Percentiles rank a stretch among this genome's conserved stretches.
Conservation (phyloP, 2,888 invertebrate species). For the Megalurothrips usitatus region DNA sequence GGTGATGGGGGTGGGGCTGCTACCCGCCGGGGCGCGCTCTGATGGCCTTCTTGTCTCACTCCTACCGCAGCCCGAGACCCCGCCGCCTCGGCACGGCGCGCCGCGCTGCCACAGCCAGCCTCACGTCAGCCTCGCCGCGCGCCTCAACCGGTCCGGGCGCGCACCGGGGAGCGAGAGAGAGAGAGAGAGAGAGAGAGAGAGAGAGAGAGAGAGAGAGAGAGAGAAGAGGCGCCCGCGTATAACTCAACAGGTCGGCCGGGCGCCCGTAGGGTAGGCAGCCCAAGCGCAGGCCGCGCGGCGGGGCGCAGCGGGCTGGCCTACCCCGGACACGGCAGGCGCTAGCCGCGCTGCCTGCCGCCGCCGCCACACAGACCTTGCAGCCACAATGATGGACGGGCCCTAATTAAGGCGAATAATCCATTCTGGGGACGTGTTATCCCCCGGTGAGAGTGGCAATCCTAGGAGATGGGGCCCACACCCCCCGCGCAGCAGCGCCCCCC, state of each 20-base stretch:
- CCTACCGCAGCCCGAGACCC: constrained; percentile 37
- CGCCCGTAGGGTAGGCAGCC: not conserved
- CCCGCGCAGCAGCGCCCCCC: too few relatives aligned
- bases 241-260: too few relatives aligned
- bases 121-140: too few relatives aligned
- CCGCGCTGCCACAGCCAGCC: too few relatives aligned
- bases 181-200: too few relatives aligned
- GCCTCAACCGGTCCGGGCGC: too few relatives aligned
- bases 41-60: constrained; percentile 34
- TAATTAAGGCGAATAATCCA: constrained; percentile 20
- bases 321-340: not conserved
- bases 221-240: too few relatives aligned
- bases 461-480: not conserved
- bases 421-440: not conserved
- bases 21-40: constrained; percentile 35
- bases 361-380: not conserved
- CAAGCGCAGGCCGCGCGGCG: not conserved
- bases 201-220: too few relatives aligned
- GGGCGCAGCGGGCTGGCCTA: not conserved
- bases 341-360: not conserved
- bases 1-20: constrained; percentile 12
- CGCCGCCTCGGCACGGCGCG: constrained; percentile 34
- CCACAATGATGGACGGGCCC: not conserved
- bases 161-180: too few relatives aligned
- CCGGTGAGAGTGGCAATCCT: not conserved